Conservation (phyloP, 1,140 invertebrate genomes). For the Chironomus tepperi region DNA sequence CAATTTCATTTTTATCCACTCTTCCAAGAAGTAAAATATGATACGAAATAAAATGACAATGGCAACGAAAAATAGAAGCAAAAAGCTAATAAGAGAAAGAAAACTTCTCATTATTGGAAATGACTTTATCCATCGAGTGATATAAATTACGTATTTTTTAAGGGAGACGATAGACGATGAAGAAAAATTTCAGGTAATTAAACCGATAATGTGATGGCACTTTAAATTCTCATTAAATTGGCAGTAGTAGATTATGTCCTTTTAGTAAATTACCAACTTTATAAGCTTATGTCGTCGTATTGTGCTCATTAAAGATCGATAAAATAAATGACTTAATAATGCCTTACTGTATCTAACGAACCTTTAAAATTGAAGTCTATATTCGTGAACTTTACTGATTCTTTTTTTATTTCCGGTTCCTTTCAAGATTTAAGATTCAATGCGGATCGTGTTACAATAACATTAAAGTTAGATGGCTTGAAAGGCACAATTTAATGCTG, state of each 20-base stretch:
- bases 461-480: neutral
- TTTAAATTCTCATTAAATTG: neutral
- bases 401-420: neutral
- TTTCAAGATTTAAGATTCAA: neutral
- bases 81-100: too few relatives aligned
- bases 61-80: too few relatives aligned
- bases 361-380: neutral
- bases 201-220: slow-evolving; percentile 11
- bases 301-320: slow-evolving; percentile 12
- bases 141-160: neutral
- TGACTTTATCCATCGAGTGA: too few relatives aligned
- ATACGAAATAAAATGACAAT: too few relatives aligned
- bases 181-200: neutral
- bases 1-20: too few relatives aligned
- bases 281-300: neutral
- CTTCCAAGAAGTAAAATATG: too few relatives aligned
- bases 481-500: too few relatives aligned
- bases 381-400: neutral
- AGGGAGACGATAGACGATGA: neutral
- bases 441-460: neutral
- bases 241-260: neutral
- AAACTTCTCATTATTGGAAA: too few relatives aligned
- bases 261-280: neutral
- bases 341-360: neutral
- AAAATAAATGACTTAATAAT: slow-evolving; percentile 10